Conservation (phyloP, 1,140 invertebrate species). For the Drosophila nannoptera region DNA sequence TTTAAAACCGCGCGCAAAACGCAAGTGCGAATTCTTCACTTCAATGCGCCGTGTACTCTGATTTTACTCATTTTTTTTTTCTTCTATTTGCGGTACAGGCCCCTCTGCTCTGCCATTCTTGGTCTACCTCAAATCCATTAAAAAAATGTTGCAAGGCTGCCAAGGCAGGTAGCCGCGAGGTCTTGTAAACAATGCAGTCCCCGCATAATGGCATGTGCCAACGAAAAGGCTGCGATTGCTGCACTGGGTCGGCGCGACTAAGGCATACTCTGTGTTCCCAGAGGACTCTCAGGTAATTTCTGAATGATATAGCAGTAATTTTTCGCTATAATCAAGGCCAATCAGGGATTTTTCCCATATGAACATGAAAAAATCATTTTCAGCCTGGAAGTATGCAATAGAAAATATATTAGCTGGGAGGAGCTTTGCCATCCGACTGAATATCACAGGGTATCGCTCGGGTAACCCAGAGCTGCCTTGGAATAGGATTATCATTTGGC, state of each 20-base stretch:
- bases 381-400: neutral
- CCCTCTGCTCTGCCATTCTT: constrained; percentile 17
- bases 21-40: constrained; percentile 79
- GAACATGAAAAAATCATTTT: too few relatives aligned
- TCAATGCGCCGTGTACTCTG: constrained; percentile 62
- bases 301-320: neutral
- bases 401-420: neutral
- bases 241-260: neutral
- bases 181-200: constrained; percentile 65
- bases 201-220: constrained; percentile 65
- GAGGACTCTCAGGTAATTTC: too few relatives aligned
- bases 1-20: constrained; percentile 56
- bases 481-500: constrained; percentile 48
- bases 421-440: too few relatives aligned
- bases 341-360: too few relatives aligned
- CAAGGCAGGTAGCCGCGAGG: constrained; percentile 57
- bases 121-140: constrained; percentile 62
- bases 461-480: too few relatives aligned
- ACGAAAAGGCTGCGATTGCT: constrained; percentile 21
- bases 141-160: constrained; percentile 70
- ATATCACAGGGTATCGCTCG: too few relatives aligned
- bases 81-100: too few relatives aligned
- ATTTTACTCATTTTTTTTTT: too few relatives aligned
- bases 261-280: constrained; percentile 5
- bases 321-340: too few relatives aligned